Percentiles rank a stretch among this genome's conserved stretches.
These are phyloP conservation scores for Ptilonorhynchus violaceus DNA, from an alignment of 2,113 vertebrate species.

Conservation along the genomic window DNA sequence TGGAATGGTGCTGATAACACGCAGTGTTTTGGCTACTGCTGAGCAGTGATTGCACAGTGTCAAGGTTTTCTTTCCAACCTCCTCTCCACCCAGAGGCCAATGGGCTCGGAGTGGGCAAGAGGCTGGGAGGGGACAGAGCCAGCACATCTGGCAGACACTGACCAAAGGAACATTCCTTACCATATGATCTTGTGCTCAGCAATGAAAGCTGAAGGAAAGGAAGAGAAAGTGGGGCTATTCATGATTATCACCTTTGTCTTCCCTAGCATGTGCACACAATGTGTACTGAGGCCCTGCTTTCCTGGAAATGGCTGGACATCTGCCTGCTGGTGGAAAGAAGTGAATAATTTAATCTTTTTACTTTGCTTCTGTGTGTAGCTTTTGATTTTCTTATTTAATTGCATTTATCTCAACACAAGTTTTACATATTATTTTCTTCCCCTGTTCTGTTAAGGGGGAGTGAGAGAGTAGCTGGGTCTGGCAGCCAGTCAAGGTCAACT, in stretches of 20 bases:
- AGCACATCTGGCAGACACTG: background rate
- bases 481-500: background rate
- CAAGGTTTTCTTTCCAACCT: background rate
- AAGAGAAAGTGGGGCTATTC: accelerated
- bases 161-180: background rate
- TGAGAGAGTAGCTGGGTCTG: background rate
- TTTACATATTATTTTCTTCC: background rate
- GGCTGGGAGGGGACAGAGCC: accelerated
- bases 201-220: background rate
- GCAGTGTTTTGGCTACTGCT: background rate
- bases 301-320: background rate
- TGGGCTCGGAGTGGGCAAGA: background rate
- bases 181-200: background rate
- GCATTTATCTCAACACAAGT: background rate
- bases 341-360: background rate
- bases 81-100: background rate
- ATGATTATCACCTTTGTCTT: background rate
- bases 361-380: background rate
- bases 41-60: background rate
- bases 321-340: background rate
- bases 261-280: background rate
- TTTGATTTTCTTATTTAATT: background rate
- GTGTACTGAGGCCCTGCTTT: background rate
- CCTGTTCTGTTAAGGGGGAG: background rate
- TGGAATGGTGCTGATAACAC: background rate